Percentiles rank a stretch among this genome's conserved stretches.
Evolutionary conservation across 2,797 vertebrate species (phyloP).

Genomic region (Ctenopoma multispine): DNA sequence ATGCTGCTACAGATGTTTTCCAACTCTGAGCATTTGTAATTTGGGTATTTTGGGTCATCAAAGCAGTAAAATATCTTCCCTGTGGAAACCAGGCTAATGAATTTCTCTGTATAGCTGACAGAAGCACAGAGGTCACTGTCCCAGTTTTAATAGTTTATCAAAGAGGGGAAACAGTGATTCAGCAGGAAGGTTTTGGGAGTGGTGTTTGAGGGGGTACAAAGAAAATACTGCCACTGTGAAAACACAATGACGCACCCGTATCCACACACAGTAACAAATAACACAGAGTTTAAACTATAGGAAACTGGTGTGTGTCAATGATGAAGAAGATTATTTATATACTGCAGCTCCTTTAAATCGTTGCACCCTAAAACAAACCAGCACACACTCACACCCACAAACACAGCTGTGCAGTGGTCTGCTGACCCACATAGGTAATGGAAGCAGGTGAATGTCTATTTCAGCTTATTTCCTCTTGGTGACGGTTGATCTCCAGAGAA

Average conservation of each 20-base stretch:
- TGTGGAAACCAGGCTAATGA: constrained; percentile 59
- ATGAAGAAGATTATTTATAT: neutral
- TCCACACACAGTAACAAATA: too few relatives aligned
- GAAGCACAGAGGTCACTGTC: constrained; percentile 37
- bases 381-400: neutral
- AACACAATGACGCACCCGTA: neutral
- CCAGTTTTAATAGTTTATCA: constrained; percentile 13
- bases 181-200: constrained; percentile 6
- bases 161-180: constrained; percentile 10
- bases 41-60: constrained; percentile 1
- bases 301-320: neutral
- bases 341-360: neutral
- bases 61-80: constrained; percentile 32
- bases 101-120: constrained; percentile 49
- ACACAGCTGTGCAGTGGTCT: neutral
- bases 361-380: neutral
- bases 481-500: constrained; percentile 18
- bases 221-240: neutral
- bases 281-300: neutral
- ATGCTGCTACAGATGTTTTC: neutral
- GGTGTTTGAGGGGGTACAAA: neutral
- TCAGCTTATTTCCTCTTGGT: constrained; percentile 19
- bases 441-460: constrained; percentile 50
- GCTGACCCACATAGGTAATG: constrained; percentile 53
- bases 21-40: constrained; percentile 22